Base-by-base conservation (phyloP, 2,113 vertebrate species). In the Aythya baeri region DNA sequence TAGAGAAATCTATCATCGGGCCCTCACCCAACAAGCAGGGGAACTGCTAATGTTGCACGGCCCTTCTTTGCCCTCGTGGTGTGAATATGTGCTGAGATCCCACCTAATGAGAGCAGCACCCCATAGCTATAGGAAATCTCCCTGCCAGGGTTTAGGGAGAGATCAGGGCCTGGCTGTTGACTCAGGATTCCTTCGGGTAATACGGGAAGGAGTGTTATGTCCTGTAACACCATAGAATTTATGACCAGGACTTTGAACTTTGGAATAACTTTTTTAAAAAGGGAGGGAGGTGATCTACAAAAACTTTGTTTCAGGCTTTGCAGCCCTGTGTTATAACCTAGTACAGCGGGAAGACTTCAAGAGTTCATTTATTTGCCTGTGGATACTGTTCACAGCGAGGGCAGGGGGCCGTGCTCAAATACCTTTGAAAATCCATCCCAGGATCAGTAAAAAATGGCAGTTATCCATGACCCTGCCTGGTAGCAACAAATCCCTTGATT, bases 71-170 rank as follows among this genome's bases (percentile, higher is more conserved):
- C 65, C 66, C 73, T 32, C 54, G 38, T 88, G 18, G 8, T 9
- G 11, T 4, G 49, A 63, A 50, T 74, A 62, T 36, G 12, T 44
- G 8, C 13, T 21, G 43, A 90, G 78, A 84, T 68, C 26, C 8
- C 65, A 23, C 8, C 3, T 34, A 18, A 32, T 0, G 0, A n/a
- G 34, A 85, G 44, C 36, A 36, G 20, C 9, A 50, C 17, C 20
- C 3, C 31, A 1, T 1, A 1, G 32, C 11, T 52, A 2, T 13
- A 44, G 43, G 27, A 61, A 62, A 86, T 77, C 75, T 63, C n/a
- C 4, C 14, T 65, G 41, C 76, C 32, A 43, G 78, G 41, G 23
- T 83, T 91, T 73, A 41, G 58, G 44, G n/a, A 31, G 36, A 12
- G 10, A 20, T 44, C 41, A 59, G 59, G 80, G 29, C 17, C 74